Evolutionary conservation across 2,888 invertebrate species (phyloP).

Genomic region (Himalopsyche tibetana): DNA sequence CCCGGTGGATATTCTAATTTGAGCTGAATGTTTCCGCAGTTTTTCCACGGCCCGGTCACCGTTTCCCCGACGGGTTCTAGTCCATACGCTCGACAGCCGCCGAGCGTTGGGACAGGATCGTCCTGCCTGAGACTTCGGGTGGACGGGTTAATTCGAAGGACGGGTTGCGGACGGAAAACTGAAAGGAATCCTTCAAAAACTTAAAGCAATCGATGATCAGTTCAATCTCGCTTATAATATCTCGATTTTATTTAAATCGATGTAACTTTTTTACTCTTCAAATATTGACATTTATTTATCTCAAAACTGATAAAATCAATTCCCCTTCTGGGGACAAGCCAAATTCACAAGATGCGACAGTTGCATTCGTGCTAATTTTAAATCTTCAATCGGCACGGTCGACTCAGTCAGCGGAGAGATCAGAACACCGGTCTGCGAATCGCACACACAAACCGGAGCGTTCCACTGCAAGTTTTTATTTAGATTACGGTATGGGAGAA

Average conservation of each 20-base stretch:
- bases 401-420: neutral
- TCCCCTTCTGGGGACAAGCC: neutral
- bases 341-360: neutral
- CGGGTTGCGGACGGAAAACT: neutral
- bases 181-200: neutral
- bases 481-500: constrained; percentile 17
- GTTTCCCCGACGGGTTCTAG: neutral
- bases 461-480: constrained; percentile 3
- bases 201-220: neutral
- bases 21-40: constrained; percentile 63
- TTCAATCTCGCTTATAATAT: neutral
- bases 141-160: constrained; percentile 12
- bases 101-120: neutral
- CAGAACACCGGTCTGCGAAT: constrained; percentile 23
- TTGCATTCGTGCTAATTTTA: constrained; percentile 44
- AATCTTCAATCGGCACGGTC: neutral
- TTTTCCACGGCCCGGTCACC: constrained; percentile 36
- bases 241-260: too few species aligned
- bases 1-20: constrained; percentile 61
- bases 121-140: neutral
- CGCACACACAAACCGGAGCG: neutral
- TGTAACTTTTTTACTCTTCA: neutral
- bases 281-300: neutral
- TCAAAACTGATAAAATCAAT: neutral
- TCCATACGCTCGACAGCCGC: neutral